These are phyloP conservation scores for Speoplatyrhinus poulsoni DNA, from an alignment of 2,113 vertebrate genomes.

Conservation along the genomic window DNA sequence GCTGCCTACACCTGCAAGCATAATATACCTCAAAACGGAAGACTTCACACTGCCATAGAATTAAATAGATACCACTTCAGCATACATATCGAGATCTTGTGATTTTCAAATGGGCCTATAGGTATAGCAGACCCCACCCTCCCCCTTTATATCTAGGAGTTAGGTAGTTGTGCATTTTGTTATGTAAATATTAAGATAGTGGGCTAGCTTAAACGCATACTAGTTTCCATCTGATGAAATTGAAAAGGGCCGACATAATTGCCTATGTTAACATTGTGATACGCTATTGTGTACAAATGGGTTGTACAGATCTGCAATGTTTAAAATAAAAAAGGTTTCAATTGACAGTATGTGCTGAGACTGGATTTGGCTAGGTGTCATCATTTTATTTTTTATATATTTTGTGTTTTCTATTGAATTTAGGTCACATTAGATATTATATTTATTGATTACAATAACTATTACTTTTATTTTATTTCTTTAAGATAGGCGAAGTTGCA, in stretches of 20 bases:
- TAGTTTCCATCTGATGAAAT: slow-evolving; percentile 40
- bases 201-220: slow-evolving; percentile 37
- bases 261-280: slow-evolving; percentile 43
- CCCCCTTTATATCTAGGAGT: slow-evolving; percentile 45
- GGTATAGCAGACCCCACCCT: slow-evolving; percentile 42
- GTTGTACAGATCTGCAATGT: slow-evolving; percentile 56
- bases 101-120: slow-evolving; percentile 45
- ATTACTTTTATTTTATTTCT: slow-evolving; percentile 13
- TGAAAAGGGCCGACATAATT: slow-evolving; percentile 46
- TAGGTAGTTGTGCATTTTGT: slow-evolving; percentile 42
- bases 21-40: slow-evolving; percentile 73
- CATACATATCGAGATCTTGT: slow-evolving; percentile 67
- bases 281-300: slow-evolving; percentile 55
- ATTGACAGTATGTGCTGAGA: slow-evolving; percentile 65
- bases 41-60: slow-evolving; percentile 68
- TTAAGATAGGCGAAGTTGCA: slow-evolving; percentile 13
- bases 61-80: slow-evolving; percentile 45
- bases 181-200: slow-evolving; percentile 62
- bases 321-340: slow-evolving; percentile 39
- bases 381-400: slow-evolving; percentile 33
- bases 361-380: slow-evolving; percentile 55
- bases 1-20: slow-evolving; percentile 45
- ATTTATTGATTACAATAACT: slow-evolving; percentile 44
- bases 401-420: no score
- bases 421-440: neutral